Evolutionary conservation across 2,888 invertebrate genomes (phyloP).

Genomic region (Caenorhabditis parvicauda): DNA sequence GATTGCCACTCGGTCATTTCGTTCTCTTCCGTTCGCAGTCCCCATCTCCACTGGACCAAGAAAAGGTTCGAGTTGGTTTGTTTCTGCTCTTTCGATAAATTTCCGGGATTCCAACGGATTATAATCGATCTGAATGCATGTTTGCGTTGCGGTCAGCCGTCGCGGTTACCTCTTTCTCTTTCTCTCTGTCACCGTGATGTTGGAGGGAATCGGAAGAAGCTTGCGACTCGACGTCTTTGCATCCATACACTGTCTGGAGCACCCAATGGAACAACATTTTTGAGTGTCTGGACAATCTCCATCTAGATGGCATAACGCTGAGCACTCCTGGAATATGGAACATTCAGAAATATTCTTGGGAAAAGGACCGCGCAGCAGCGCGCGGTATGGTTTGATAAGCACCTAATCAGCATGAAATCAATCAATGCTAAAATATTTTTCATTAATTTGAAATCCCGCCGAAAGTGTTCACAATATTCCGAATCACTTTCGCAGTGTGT

Average conservation of each 20-base stretch:
- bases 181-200: constrained; percentile 53
- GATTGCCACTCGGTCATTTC: constrained; percentile 61
- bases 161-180: constrained; percentile 46
- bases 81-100: constrained; percentile 37
- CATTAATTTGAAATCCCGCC: no score
- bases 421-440: no score
- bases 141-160: neutral
- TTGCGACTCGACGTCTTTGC: constrained; percentile 28
- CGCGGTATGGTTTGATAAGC: no score
- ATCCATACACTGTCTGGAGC: constrained; percentile 43
- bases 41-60: constrained; percentile 61
- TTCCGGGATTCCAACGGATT: constrained; percentile 56
- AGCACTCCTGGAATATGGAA: constrained; percentile 57
- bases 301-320: constrained; percentile 62
- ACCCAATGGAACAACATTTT: constrained; percentile 64
- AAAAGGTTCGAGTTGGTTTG: constrained; percentile 52
- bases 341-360: neutral
- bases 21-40: constrained; percentile 36
- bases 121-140: constrained; percentile 44
- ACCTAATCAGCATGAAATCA: no score
- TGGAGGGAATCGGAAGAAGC: constrained; percentile 52
- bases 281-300: constrained; percentile 62
- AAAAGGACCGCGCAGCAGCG: neutral
- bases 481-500: no score
- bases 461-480: no score